Base-by-base conservation (phyloP, 2,797 vertebrate species). In the Momotus momota region DNA sequence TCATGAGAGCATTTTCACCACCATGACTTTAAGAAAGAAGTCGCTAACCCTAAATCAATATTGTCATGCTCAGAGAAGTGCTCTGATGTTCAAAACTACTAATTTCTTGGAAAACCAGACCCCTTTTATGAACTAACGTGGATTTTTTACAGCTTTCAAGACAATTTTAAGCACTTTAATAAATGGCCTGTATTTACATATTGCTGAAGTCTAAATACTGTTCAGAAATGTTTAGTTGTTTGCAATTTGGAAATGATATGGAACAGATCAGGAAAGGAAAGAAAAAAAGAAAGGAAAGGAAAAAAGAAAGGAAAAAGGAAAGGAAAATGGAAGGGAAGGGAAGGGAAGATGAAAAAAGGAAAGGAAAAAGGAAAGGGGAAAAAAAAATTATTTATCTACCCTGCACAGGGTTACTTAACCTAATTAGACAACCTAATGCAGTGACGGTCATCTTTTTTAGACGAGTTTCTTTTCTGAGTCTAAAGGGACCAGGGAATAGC, bases 111-210 rank as follows among this genome's bases (percentile, higher is more conserved):
- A 88, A 94, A 95, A 60, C 3, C 12, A 91, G 27, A 23, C 25
- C 41, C 48, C 33, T 83, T 87, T 77, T 89, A 89, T n/a, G 57
- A 12, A 29, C 38, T 85, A 82, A 82, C 14, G 74, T 40, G 71
- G 86, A 82, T 87, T 86, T 94, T 92, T 91, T 21, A 81, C 65
- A 92, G 66, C 38, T 91, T 94, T 93, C 81, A 91, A 82, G 81
- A 82, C 22, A 94, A 45, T 43, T 89, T 90, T 57, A 84, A 86
- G 26, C 27, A 54, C 67, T 92, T 86, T 90, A 95, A 95, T 49
- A 86, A 95, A 94, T 86, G 19, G 17, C 41, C 38, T 78, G 41
- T 70, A 89, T 95, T 96, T 95, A 81, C 88, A 92, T 95, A 95
- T 67, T 85, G 88, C 84, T 92, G 90, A 86, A 87, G 88, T 95